Conservation (phyloP, 2,113 vertebrate genomes). For the Pitta sordida region DNA sequence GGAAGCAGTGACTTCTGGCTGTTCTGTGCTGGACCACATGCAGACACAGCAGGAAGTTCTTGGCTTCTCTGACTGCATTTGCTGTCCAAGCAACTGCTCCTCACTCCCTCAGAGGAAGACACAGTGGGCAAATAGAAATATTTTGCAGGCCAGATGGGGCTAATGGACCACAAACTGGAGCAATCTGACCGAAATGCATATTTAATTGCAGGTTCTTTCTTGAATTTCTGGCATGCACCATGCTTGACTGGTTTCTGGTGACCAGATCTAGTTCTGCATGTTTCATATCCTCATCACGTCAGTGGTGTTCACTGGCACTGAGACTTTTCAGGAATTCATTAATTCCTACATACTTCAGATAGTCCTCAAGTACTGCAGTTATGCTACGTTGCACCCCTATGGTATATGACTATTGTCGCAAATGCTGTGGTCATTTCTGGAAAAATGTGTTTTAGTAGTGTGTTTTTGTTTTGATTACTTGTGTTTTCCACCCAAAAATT, state of each 20-base stretch:
- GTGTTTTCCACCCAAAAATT: background rate
- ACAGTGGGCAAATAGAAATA: background rate
- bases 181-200: background rate
- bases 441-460: background rate
- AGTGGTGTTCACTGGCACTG: background rate
- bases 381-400: background rate
- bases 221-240: background rate
- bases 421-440: background rate
- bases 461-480: background rate
- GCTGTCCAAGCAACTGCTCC: constrained; percentile 29
- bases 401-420: background rate
- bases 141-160: constrained; percentile 25
- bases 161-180: constrained; percentile 22
- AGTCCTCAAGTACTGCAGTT: background rate
- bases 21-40: constrained; percentile 19
- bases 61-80: constrained; percentile 28
- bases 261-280: background rate
- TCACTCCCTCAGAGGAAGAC: background rate
- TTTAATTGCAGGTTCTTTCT: constrained; percentile 20
- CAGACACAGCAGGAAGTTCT: constrained; percentile 21
- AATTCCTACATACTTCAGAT: background rate
- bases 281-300: background rate
- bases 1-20: constrained; percentile 17
- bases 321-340: background rate
- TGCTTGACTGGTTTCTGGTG: background rate